A percentile compares a stretch with the other conserved stretches of the same genome.
Evolutionary conservation across 2,888 invertebrate species (phyloP).

Genomic region (Tuta absoluta): DNA sequence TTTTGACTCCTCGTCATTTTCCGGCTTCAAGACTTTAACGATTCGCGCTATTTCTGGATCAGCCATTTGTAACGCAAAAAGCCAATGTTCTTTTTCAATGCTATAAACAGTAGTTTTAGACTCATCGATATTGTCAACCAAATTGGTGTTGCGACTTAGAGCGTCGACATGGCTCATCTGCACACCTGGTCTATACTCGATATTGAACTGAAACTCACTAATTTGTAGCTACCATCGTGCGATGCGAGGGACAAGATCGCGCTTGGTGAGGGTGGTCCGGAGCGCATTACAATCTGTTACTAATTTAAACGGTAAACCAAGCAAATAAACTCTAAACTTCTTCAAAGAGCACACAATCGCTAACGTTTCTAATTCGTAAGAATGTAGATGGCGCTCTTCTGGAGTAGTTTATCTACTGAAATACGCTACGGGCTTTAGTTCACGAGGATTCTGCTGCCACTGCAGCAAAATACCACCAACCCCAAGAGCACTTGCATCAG

Average conservation of each 20-base stretch:
- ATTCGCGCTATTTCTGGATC: background rate
- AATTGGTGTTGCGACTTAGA: conserved; percentile 6
- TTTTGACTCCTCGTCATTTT: conserved; percentile 11
- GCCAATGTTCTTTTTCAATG: conserved; percentile 8
- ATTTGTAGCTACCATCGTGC: too few relatives aligned
- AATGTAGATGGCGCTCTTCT: conserved; percentile 47
- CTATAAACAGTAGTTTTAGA: background rate
- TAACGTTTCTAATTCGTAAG: conserved; percentile 42
- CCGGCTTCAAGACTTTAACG: background rate
- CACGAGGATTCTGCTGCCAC: conserved; percentile 28
- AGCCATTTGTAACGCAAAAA: background rate
- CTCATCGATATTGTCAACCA: background rate
- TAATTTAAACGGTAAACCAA: conserved; percentile 25
- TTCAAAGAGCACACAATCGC: conserved; percentile 26
- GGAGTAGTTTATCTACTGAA: conserved; percentile 45
- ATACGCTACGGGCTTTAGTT: conserved; percentile 37
- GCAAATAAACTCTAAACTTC: conserved; percentile 25
- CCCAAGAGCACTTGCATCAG: conserved; percentile 44
- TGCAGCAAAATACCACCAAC: conserved; percentile 45
- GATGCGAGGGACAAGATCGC: conserved; percentile 41
- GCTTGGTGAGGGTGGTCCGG: conserved; percentile 20
- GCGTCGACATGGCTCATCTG: conserved; percentile 21
- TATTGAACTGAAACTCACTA: conserved; percentile 26
- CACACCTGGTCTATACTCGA: conserved; percentile 25
- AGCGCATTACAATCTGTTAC: conserved; percentile 27